A percentile compares a stretch with the other conserved stretches of the same genome.
Conservation (phyloP, 2,797 vertebrate genomes). For the Acipenser ruthenus region DNA sequence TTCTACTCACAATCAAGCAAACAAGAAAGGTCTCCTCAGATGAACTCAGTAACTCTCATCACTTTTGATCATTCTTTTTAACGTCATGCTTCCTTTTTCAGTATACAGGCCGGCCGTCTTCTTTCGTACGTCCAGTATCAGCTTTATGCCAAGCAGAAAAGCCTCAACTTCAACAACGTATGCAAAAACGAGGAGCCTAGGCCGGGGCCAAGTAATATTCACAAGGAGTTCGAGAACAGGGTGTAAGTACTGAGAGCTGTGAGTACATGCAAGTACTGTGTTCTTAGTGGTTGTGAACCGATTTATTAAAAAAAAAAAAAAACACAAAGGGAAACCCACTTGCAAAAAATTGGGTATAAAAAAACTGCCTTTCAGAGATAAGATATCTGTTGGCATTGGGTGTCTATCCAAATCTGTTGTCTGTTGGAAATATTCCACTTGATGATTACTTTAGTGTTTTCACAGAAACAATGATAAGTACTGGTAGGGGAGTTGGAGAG, state of each 20-base stretch:
- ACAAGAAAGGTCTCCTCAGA: background rate
- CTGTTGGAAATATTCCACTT: no score
- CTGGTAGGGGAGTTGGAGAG: no score
- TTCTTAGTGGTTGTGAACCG: no score
- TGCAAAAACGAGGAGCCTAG: constrained; percentile 55
- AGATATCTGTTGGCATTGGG: no score
- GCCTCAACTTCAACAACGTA: constrained; percentile 68
- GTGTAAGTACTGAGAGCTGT: constrained; percentile 65
- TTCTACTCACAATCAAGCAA: no score
- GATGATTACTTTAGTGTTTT: no score
- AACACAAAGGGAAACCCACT: background rate
- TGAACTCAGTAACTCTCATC: constrained; percentile 19
- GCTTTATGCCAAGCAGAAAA: constrained; percentile 86
- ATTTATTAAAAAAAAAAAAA: background rate
- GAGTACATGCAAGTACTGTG: no score
- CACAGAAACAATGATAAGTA: no score
- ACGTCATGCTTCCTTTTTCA: constrained; percentile 41
- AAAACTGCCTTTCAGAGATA: background rate
- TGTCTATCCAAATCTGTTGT: no score
- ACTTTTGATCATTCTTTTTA: background rate
- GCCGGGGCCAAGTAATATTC: constrained; percentile 62
- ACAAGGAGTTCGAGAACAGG: constrained; percentile 61
- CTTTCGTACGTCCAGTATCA: constrained; percentile 84
- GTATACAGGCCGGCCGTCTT: constrained; percentile 83
- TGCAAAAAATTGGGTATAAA: background rate